These are phyloP conservation scores for Aldrovandia affinis DNA, from an alignment of 2,797 vertebrate genomes.

Conservation along the genomic window DNA sequence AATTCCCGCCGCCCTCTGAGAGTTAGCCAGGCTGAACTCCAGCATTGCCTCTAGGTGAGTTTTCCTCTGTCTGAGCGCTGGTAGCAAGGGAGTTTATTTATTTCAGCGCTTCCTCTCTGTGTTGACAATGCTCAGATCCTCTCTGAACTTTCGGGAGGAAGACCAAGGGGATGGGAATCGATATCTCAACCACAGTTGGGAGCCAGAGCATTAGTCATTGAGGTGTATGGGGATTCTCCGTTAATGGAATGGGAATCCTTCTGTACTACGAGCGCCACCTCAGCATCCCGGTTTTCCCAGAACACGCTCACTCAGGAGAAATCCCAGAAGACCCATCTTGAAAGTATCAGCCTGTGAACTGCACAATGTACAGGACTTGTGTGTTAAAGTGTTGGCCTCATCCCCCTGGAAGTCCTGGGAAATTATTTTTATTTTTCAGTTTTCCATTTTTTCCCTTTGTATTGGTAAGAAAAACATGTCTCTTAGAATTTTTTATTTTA, in stretches of 20 bases:
- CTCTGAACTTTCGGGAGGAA: slow-evolving; percentile 17
- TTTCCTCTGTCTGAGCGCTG: background rate
- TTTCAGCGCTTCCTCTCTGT: slow-evolving; percentile 6
- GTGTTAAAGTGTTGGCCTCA: background rate
- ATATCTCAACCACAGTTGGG: slow-evolving; percentile 7
- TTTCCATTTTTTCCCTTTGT: background rate
- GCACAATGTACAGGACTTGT: slow-evolving; percentile 25
- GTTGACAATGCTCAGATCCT: slow-evolving; percentile 8
- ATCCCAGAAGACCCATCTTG: slow-evolving; percentile 14
- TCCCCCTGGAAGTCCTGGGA: background rate
- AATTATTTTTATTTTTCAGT: background rate
- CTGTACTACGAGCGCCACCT: slow-evolving; percentile 16
- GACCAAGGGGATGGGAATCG: background rate
- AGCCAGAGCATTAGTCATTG: slow-evolving; percentile 3
- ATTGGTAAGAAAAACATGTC: background rate
- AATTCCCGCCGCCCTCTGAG: background rate
- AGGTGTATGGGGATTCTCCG: slow-evolving; percentile 1
- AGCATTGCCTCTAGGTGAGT: slow-evolving; percentile 21
- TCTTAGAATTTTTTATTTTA: no score
- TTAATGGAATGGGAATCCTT: slow-evolving; percentile 1
- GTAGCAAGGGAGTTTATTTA: slow-evolving; percentile 15
- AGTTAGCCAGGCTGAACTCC: slow-evolving; percentile 22
- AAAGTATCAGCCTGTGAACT: slow-evolving; percentile 26
- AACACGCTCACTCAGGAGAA: slow-evolving; percentile 17
- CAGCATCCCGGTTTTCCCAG: slow-evolving; percentile 30